A percentile compares a stretch with the other conserved stretches of the same genome.
phyloP scores from a whole-genome alignment of 23 tunicate species.

The Diplosoma virens region DNA sequence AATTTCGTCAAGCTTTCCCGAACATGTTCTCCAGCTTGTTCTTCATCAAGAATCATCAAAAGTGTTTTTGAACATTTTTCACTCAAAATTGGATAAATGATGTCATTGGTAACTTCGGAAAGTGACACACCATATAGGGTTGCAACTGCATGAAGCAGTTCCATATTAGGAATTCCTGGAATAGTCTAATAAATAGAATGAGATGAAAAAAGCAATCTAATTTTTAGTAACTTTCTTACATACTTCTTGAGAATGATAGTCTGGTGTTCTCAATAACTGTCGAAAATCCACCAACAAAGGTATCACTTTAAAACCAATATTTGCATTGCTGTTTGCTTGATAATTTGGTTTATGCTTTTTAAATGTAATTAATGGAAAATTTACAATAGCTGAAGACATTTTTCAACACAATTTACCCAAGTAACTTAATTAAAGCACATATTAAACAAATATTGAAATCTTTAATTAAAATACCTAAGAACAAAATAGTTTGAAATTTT shows the following conservation, averaged over 20 bases:
- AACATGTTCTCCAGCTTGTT: constrained; percentile 40
- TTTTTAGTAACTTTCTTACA: no score
- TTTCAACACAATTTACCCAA: no score
- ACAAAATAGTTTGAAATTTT: no score
- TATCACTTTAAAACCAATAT: neutral
- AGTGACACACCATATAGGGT: constrained; percentile 61
- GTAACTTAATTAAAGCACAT: no score
- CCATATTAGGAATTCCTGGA: constrained; percentile 51
- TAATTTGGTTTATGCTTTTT: no score
- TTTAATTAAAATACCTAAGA: no score
- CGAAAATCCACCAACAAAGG: constrained; percentile 59
- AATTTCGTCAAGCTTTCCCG: neutral
- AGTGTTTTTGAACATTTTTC: constrained; percentile 78
- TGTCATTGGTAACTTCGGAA: constrained; percentile 81
- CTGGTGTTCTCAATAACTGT: constrained; percentile 28
- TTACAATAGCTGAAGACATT: no score
- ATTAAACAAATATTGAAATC: no score
- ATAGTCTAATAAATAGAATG: no score
- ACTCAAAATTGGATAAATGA: constrained; percentile 67
- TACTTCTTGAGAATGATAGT: constrained; percentile 32
- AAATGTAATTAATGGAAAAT: no score
- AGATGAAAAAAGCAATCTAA: no score
- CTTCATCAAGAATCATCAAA: constrained; percentile 48
- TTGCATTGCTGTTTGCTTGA: neutral
- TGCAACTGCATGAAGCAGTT: constrained; percentile 73